Evolutionary conservation across 2,113 vertebrate species (phyloP), one percentile per base, ranked within the genome.

Genomic region (Sisor rabdophorus): DNA sequence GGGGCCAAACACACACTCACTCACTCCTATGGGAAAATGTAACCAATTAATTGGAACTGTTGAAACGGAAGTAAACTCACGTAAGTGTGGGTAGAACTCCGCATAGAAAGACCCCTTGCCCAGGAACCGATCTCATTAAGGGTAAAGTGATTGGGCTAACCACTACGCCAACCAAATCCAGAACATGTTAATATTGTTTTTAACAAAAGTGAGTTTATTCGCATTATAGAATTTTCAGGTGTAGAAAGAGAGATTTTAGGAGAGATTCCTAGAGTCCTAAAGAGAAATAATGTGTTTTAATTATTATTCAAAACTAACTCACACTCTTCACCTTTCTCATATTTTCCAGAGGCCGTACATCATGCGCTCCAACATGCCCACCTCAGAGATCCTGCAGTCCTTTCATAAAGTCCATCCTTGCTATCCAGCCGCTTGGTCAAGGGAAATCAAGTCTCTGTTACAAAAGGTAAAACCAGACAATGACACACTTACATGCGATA

Each of bases 391-490:
- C 2, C 89, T 92, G 6, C 93, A 90, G n/a, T 84, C 94, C 72
- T 93, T 97, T 80, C 89, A 81, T 88, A 98, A 93, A 0, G 92
- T 93, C 0, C 85, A 88, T 0, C 94, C 97, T 67, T 90, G 86
- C 80, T 98, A 93, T 83, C 95, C 97, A 1, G 89, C 91, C 0
- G 85, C 92, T 0, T 99, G 97, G 97, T 95, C 95, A 32, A 60
- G 86, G 1, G 93, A 89, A 75, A 95, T 97, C 90, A 95, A 95
- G 86, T 89, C 90, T 0, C 92, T 99, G 13, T 86, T 99, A 82
- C 90, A 88, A 85, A 95, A 95, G 94, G 97, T 99, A 82, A 80
- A 28, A n/a, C 1, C 20, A 0, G 7, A 40, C 24, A 50, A 28
- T 50, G 8, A 53, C 36, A 11, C 22, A 20, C 4, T 68, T 20